Base-by-base conservation (phyloP, 2,113 vertebrate genomes). In the Pachycephala philippinensis region DNA sequence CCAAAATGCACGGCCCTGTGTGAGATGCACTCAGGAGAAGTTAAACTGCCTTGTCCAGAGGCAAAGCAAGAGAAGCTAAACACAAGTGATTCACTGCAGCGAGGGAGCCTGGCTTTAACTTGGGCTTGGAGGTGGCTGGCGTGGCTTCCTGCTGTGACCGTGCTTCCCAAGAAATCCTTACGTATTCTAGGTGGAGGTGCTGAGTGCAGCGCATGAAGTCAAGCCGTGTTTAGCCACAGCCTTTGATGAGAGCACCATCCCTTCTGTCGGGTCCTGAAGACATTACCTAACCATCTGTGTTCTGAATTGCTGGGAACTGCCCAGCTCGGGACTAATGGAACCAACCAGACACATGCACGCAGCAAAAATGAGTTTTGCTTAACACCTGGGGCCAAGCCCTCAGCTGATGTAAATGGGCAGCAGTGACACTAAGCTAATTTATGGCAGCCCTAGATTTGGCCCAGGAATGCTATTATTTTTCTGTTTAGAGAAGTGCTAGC, bases 381-480 rank as follows among this genome's bases (percentile, higher is more conserved):
- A 89, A 71, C 86, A 93, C 88, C 95, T 92, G 90, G 76, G 79
- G 71, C 85, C 80, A 87, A 81, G 88, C 84, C 83, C 71, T 96
- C 80, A 50, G 69, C 68, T 92, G 88, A 70, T 84, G 84, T 39
- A 84, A 90, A 92, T 71, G 79, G 52, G 83, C 64, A 90, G 53
- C 80, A 87, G 1, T 87, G 92, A 50, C 83, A 68, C 80, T 57
- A 24, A 71, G 52, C n/a, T 93, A 81, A 92, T 92, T 95, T 94
- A 87, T 30, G 57, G 56, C 95, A 90, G 90, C 66, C 39, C 52
- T 70, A 70, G 33, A 60, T 80, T 75, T 95, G 93, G 89, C 63
- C 53, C 33, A 60, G 64, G 20, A 79, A 84, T 60, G 63, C 30
- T 89, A 33, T 24, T 87, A 72, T 93, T 92, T 92, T 85, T 90